Conservation (phyloP, 2,888 invertebrate species). For the Lasioglossum malachurum region DNA sequence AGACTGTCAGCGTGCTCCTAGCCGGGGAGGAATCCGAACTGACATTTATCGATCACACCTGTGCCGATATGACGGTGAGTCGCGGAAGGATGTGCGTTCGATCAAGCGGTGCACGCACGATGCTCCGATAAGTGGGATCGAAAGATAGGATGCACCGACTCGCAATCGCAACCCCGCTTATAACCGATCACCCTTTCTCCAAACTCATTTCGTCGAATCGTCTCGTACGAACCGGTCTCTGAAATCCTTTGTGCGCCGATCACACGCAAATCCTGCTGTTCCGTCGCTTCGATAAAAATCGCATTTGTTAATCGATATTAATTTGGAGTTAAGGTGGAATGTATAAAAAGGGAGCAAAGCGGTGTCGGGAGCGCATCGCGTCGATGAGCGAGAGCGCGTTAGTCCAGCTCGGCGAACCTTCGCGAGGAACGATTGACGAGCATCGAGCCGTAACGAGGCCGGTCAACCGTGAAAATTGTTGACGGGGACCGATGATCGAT, state of each 20-base stretch:
- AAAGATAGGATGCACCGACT: neutral
- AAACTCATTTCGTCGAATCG: neutral
- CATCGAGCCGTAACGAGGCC: slow-evolving; percentile 78
- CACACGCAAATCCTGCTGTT: neutral
- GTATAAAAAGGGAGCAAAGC: neutral
- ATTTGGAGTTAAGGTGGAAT: slow-evolving; percentile 9
- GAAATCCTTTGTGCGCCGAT: neutral
- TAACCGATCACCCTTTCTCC: neutral
- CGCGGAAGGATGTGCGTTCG: neutral
- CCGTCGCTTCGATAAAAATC: slow-evolving; percentile 1
- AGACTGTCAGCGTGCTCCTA: slow-evolving; percentile 94
- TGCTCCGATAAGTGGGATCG: neutral
- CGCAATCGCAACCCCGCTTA: neutral
- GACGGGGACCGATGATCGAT: slow-evolving; percentile 62
- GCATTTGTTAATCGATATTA: neutral
- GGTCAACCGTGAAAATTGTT: slow-evolving; percentile 79
- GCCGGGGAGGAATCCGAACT: slow-evolving; percentile 96
- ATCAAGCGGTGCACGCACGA: neutral
- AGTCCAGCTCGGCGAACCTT: slow-evolving; percentile 60
- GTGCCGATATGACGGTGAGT: slow-evolving; percentile 94
- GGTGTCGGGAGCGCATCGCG: slow-evolving; percentile 32
- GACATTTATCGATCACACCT: slow-evolving; percentile 95
- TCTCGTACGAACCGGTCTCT: neutral
- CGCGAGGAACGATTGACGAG: slow-evolving; percentile 64
- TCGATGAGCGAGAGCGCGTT: slow-evolving; percentile 28